Conservation (phyloP, 2,113 vertebrate genomes). For the Eleginops maclovinus region DNA sequence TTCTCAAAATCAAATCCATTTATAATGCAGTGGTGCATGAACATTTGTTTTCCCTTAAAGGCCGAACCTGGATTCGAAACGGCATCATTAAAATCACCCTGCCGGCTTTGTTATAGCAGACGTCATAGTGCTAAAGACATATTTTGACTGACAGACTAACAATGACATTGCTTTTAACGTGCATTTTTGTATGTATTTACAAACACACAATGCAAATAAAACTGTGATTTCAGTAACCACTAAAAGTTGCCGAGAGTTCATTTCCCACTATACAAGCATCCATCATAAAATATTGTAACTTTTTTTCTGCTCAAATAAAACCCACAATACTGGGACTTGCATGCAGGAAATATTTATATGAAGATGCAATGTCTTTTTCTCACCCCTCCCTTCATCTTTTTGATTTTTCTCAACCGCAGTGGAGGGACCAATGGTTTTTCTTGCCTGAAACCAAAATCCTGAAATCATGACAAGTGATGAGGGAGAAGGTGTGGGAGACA, state of each 20-base stretch:
- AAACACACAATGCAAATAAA: conserved; percentile 28
- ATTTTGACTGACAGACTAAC: conserved; percentile 31
- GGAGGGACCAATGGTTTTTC: conserved; percentile 24
- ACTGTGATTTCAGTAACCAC: conserved; percentile 21
- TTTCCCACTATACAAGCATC: conserved; percentile 7
- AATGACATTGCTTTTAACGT: conserved; percentile 6
- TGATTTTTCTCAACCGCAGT: conserved; percentile 9
- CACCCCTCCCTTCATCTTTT: conserved; percentile 17
- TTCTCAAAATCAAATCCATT: conserved; percentile 82
- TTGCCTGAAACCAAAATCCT: conserved; percentile 40
- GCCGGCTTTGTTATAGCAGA: conserved; percentile 32
- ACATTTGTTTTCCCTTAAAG: conserved; percentile 74
- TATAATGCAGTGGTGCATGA: conserved; percentile 68
- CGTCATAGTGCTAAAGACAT: conserved; percentile 31
- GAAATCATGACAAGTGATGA: conserved; percentile 52
- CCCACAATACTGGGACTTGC: not conserved
- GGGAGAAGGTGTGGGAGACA: conserved; percentile 54
- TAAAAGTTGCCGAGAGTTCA: conserved; percentile 5
- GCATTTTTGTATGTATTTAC: conserved; percentile 27
- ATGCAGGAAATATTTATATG: conserved; percentile 31
- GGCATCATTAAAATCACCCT: conserved; percentile 55
- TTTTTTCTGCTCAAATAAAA: conserved; percentile 12
- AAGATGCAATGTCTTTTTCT: conserved; percentile 50
- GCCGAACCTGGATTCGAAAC: conserved; percentile 40
- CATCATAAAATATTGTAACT: not conserved